Evolutionary conservation across 2,797 vertebrate species (phyloP), one percentile per base, ranked within the genome.

Genomic region (Phaenicophaeus curvirostris): DNA sequence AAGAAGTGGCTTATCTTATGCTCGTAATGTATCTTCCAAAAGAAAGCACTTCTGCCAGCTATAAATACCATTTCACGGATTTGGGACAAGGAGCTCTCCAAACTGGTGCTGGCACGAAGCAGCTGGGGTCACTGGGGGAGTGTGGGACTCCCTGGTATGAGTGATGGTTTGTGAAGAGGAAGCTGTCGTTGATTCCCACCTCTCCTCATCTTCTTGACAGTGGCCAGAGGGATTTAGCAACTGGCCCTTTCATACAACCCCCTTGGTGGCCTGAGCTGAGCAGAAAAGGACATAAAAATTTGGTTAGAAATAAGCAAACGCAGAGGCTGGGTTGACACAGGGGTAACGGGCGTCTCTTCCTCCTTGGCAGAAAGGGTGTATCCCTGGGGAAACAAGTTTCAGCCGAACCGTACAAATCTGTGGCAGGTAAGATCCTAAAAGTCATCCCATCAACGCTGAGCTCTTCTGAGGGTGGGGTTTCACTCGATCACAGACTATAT

Each of bases 361-460:
- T 65, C 89, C 20, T 76, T 82, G 79, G 69, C 97, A 99, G 99
- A 98, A 93, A 98, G 98, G 94, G 86, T 94, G 18, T 99, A 99
- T 96, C 99, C 99, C 1, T 99, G 99, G 99, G 99, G 99, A 66
- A 99, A 99, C 97, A 98, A 97, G 91, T 99, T 99, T 94, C 98
- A 98, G 96, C 87, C 91, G 27, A 99, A 99, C 96, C 98, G 99
- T 82, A 98, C 98, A 88, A 99, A 99, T 96, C 97, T 99, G 63
- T 99, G 99, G 99, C 99, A 99, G 99, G 99, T 98, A 98, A 96
- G 91, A 51, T 97, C 46, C 33, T 92, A n/a, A 48, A 51, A 90
- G n/a, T 11, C 33, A 39, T 44, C 79, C 48, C 6, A 1, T 6
- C 28, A 44, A 4, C 0, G 0, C 31, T 44, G 35, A 66, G 68